Evolutionary conservation across 2,113 vertebrate species (phyloP).

Genomic region (Gobio gobio): DNA sequence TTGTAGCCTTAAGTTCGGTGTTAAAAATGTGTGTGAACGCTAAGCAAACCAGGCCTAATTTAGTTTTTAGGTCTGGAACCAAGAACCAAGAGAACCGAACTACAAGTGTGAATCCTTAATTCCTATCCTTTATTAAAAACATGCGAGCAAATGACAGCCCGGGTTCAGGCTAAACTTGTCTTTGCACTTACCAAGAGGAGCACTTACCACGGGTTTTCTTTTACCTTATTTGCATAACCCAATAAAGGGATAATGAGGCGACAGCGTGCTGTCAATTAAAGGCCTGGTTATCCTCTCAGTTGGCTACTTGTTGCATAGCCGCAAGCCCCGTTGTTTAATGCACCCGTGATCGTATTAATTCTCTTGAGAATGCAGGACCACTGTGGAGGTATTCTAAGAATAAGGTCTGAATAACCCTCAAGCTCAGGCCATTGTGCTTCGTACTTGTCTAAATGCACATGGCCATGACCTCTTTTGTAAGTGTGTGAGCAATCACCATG

Average conservation of each 20-base stretch:
- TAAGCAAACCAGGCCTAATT: too few species aligned
- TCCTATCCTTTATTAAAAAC: not conserved
- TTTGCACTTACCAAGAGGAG: not conserved
- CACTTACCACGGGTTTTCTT: constrained; percentile 3
- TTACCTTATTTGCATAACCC: constrained; percentile 54
- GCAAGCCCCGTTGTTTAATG: constrained; percentile 4
- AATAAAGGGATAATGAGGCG: constrained; percentile 66
- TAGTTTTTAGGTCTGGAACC: too few species aligned
- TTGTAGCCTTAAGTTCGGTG: too few species aligned
- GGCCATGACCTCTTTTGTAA: constrained; percentile 19
- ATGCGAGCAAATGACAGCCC: not conserved
- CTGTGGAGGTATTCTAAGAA: not conserved
- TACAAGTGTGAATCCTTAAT: too few species aligned
- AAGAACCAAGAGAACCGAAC: too few species aligned
- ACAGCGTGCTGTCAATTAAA: constrained; percentile 63
- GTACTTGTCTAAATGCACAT: not conserved
- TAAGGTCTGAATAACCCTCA: not conserved
- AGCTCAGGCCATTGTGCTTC: constrained; percentile 2
- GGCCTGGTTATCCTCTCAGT: constrained; percentile 49
- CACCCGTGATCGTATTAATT: not conserved
- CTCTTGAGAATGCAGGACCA: not conserved
- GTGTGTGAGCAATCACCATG: constrained; percentile 34
- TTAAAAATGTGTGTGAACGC: too few species aligned
- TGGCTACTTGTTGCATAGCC: constrained; percentile 12
- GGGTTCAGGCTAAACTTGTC: not conserved